Percentiles rank a stretch among this genome's conserved stretches.
phyloP scores from a whole-genome alignment of 1,140 invertebrate genomes.

The Oryctes rhinoceros region DNA sequence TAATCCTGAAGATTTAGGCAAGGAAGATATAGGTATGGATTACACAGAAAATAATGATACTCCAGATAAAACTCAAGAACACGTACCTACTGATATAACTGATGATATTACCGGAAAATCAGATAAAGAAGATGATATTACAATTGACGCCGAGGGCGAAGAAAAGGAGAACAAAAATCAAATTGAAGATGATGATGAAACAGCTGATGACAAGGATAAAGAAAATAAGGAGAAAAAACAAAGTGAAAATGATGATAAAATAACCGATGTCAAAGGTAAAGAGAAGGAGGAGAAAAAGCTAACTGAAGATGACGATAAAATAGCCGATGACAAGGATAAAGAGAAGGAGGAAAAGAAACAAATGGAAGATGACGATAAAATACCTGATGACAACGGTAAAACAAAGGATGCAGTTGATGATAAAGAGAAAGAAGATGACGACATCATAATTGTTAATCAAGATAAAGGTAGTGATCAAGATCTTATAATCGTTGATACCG shows the following conservation, averaged over 20 bases:
- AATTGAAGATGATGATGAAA: not conserved
- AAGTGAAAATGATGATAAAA: constrained; percentile 34
- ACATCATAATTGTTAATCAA: too few species aligned
- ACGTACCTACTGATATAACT: not conserved
- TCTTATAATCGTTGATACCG: not conserved
- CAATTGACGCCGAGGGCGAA: too few species aligned
- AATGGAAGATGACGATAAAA: too few species aligned
- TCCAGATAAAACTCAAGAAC: constrained; percentile 1
- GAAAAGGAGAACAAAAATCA: too few species aligned
- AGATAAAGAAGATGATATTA: too few species aligned
- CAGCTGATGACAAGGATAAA: not conserved
- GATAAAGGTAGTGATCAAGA: not conserved
- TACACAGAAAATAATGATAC: constrained; percentile 5
- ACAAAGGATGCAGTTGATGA: constrained; percentile 21
- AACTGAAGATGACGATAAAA: too few species aligned
- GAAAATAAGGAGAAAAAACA: not conserved
- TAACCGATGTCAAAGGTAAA: constrained; percentile 12
- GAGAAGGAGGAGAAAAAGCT: constrained; percentile 13
- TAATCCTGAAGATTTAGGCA: too few species aligned
- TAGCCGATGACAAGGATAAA: constrained; percentile 23
- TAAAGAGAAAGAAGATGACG: constrained; percentile 34
- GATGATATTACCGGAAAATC: too few species aligned
- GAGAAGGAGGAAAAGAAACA: not conserved
- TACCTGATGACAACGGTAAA: not conserved
- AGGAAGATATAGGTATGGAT: not conserved